Conservation (phyloP, 2,888 invertebrate genomes). For the Choristoneura rosaceana region DNA sequence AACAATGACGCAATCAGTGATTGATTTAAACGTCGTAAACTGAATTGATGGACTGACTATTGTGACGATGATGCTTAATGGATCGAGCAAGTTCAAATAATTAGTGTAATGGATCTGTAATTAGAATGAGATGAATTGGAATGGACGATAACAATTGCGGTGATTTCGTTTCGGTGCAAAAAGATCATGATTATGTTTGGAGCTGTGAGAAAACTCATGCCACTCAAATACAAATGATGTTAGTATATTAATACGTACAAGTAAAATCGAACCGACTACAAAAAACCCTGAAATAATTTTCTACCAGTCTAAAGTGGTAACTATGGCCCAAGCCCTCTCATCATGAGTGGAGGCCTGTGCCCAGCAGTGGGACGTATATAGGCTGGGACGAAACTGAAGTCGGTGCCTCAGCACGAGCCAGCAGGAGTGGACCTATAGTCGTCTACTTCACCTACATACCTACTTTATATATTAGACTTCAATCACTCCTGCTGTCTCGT, state of each 20-base stretch:
- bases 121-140: background rate
- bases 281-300: no score
- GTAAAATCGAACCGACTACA: no score
- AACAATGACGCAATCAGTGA: slow-evolving; percentile 30
- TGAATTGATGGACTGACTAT: slow-evolving; percentile 27
- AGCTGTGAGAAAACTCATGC: background rate
- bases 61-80: slow-evolving; percentile 5
- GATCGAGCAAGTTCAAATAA: background rate
- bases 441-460: no score
- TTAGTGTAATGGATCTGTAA: slow-evolving; percentile 8
- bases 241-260: background rate
- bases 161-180: background rate
- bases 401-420: no score
- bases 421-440: no score
- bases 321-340: no score
- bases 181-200: background rate
- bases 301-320: no score
- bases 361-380: no score
- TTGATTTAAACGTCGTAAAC: slow-evolving; percentile 28
- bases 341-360: no score
- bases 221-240: background rate
- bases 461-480: no score
- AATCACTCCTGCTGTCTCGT: no score
- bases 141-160: background rate
- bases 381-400: no score